Conservation (phyloP, 2,113 vertebrate genomes). For the Planiliza haematocheilus region DNA sequence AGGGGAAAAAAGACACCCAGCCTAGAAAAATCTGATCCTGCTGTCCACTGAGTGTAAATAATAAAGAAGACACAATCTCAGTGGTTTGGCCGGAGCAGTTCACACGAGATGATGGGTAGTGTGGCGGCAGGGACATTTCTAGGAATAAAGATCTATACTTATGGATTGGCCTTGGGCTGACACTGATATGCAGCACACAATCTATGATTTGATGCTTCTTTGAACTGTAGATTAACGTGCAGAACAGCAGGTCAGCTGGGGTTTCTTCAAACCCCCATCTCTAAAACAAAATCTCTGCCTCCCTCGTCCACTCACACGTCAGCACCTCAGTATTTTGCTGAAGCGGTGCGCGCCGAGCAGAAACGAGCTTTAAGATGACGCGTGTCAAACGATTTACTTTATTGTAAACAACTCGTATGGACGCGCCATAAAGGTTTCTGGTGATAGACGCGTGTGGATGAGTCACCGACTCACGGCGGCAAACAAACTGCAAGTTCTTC, state of each 20-base stretch:
- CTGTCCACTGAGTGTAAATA: constrained; percentile 77
- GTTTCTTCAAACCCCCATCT: neutral
- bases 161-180: constrained; percentile 51
- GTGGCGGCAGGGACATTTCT: constrained; percentile 30
- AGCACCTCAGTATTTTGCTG: constrained; percentile 19
- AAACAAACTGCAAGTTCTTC: constrained; percentile 31
- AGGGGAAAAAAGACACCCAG: constrained; percentile 56
- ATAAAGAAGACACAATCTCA: constrained; percentile 80
- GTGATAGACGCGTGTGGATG: constrained; percentile 58
- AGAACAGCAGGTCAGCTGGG: neutral
- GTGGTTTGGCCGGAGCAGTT: constrained; percentile 13
- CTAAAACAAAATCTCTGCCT: neutral
- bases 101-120: constrained; percentile 3
- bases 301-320: constrained; percentile 21
- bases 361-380: constrained; percentile 13
- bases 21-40: constrained; percentile 78
- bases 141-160: constrained; percentile 39
- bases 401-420: constrained; percentile 60
- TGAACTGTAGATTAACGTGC: constrained; percentile 32
- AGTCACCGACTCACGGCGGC: constrained; percentile 63
- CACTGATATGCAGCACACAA: constrained; percentile 12
- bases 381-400: constrained; percentile 48
- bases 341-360: neutral
- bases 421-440: constrained; percentile 48
- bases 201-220: constrained; percentile 42